Evolutionary conservation across 1,140 invertebrate genomes (phyloP), one percentile per base, ranked within the genome.

Genomic region (Papilio polytes): DNA sequence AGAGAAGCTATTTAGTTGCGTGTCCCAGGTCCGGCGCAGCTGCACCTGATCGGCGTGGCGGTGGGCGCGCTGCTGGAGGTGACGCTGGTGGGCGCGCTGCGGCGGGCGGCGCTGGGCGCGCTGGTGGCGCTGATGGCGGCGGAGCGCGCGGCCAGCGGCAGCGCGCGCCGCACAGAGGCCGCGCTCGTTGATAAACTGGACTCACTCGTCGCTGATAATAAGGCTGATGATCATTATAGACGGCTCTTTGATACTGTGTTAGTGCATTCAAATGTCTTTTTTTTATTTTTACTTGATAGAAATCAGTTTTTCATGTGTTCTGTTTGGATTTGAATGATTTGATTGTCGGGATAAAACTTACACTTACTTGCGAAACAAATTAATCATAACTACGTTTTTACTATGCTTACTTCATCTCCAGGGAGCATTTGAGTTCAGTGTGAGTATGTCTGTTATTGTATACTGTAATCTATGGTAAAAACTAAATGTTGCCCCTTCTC

Each of bases 91-190:
- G 98, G 98, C 0, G 98, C 99, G 89, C 96, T 99, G 20, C 96
- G 99, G 8, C 98, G 98, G 88, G 98, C 98, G 0, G 99, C 98
- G 0, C 96, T 99, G 20, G 98, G 98, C 12, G 98, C 99, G 44
- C 98, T 99, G 87, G 99, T 99, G 89, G 98, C 99, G 89, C 98
- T 99, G 97, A 99, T 99, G 98, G 98, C 99, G 83, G 98, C 97
- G 89, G 99, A 99, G 90, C 97, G 98, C 81, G 96, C 97, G 82
- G 96, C 96, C 7, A 96, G 97, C 2, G 98, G 98, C 10, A 97
- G 97, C 87, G 99, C 99, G 87, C 97, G 98, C 82, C 96, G 98
- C 86, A 98, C 99, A 13, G 98, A 99, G 92, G 98, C 97, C 20
- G 98, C 99, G 85, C 93, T 99, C 4, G 99, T 99, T 81, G 98